Percentiles rank a stretch among this genome's conserved stretches.
Evolutionary conservation across 1,140 invertebrate genomes (phyloP).

Genomic region (Babylonia areolata): DNA sequence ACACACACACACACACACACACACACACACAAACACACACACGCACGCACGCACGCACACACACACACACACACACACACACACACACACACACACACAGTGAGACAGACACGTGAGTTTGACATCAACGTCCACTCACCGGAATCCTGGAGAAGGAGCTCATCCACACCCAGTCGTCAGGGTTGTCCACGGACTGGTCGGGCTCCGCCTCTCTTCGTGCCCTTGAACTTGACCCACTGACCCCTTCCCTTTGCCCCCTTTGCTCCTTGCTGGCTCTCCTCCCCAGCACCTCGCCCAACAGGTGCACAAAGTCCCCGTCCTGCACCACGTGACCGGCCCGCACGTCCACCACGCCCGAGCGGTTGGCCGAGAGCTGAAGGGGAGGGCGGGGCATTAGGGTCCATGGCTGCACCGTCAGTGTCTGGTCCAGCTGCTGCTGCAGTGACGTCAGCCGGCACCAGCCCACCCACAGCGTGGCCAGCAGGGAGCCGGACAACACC

Average conservation of each 20-base stretch:
- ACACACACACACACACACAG: too few relatives aligned
- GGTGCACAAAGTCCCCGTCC: too few relatives aligned
- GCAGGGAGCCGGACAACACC: background rate
- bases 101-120: background rate
- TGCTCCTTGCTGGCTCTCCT: too few relatives aligned
- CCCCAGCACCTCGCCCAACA: background rate
- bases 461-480: conserved; percentile 14
- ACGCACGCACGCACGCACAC: background rate
- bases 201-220: background rate
- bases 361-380: too few relatives aligned
- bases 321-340: too few relatives aligned
- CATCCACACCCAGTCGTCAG: conserved; percentile 36
- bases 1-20: background rate
- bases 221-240: background rate
- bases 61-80: background rate
- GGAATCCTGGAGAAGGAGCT: conserved; percentile 35
- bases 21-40: background rate
- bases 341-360: too few relatives aligned
- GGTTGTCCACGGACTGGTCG: background rate
- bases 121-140: background rate
- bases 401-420: background rate
- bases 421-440: background rate
- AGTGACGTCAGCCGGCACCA: background rate
- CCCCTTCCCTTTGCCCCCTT: too few relatives aligned
- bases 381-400: too few relatives aligned